Evolutionary conservation across 1,140 invertebrate genomes (phyloP).

Genomic region (Drosophila sturtevanti): DNA sequence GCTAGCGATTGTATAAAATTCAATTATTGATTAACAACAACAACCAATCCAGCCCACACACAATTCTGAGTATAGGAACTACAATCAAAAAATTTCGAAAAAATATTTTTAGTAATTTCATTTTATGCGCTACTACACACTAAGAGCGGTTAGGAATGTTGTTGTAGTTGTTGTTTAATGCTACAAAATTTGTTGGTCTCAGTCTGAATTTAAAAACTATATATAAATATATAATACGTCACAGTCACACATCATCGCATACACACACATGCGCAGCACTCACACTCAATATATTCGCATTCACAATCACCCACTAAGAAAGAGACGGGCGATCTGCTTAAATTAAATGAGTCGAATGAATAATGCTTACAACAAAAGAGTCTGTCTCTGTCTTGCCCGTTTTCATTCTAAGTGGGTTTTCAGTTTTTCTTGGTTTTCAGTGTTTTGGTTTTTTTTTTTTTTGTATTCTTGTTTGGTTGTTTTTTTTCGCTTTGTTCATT

Average conservation of each 20-base stretch:
- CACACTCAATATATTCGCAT: slow-evolving; percentile 1
- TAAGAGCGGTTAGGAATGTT: slow-evolving; percentile 50
- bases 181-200: slow-evolving; percentile 32
- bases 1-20: slow-evolving; percentile 36
- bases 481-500: slow-evolving; percentile 33
- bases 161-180: slow-evolving; percentile 37
- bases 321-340: slow-evolving; percentile 42
- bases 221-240: slow-evolving; percentile 2
- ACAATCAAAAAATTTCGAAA: slow-evolving; percentile 46
- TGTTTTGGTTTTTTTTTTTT: background rate
- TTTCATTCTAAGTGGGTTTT: slow-evolving; percentile 36
- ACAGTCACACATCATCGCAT: slow-evolving; percentile 37
- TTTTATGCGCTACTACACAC: slow-evolving; percentile 34
- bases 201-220: slow-evolving; percentile 36
- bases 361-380: slow-evolving; percentile 67
- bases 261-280: slow-evolving; percentile 16
- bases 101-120: slow-evolving; percentile 31
- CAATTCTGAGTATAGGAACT: slow-evolving; percentile 51
- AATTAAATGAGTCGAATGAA: slow-evolving; percentile 48
- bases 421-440: slow-evolving; percentile 6
- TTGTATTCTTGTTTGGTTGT: background rate
- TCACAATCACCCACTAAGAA: slow-evolving; percentile 23
- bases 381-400: slow-evolving; percentile 15
- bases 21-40: slow-evolving; percentile 1
- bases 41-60: background rate